Base-by-base conservation (phyloP, 1,140 invertebrate species). In the Drosophila nebulosa region DNA sequence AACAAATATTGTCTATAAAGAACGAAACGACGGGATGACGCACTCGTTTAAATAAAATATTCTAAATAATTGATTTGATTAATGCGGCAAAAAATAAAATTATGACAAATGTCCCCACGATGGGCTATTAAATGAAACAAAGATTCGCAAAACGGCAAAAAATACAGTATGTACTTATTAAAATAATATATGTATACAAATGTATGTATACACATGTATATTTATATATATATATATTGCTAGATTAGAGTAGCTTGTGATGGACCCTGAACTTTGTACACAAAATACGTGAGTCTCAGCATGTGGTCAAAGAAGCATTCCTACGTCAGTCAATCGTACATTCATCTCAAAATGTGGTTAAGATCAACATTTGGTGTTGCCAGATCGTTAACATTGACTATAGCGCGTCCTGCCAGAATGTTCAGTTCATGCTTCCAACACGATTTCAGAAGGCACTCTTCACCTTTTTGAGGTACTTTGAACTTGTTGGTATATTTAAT, bases 251-350 rank as follows among this genome's bases (percentile, higher is more conserved):
- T 18, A 55, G 36, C 6, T 12, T 55, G 10, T 30, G 14, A 10
- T 74, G 71, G 52, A 74, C 71, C 16, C 74, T 74, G 63, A 39
- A 74, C 71, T 26, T 36, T 56, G 30, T 32, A 10, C 39, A 21
- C n/a, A 61, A 14, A 51, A 61, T 71, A 67, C 57, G 64, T 69
- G 64, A 35, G 24, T 10, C 10, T 16, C n/a, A 55, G 32, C 68
- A 46, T 66, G 69, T 52, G 62, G 30, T 18, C 16, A 4, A 58
- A 39, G 21, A 22, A 22, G 16, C 26, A 22, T 36, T 21, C 21
- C n/a, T 35, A 36, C 16, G 32, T 58, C 21, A 35, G n/a, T 5
- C 9, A 9, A 24, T 18, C 36, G 36, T 39, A 16, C 36, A 39
- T 39, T 46, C 39, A 46, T 21, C 39, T 21, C 18, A 21, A 18